These are phyloP conservation scores for Melanargia galathea DNA, from an alignment of 2,888 invertebrate genomes.

Conservation along the genomic window DNA sequence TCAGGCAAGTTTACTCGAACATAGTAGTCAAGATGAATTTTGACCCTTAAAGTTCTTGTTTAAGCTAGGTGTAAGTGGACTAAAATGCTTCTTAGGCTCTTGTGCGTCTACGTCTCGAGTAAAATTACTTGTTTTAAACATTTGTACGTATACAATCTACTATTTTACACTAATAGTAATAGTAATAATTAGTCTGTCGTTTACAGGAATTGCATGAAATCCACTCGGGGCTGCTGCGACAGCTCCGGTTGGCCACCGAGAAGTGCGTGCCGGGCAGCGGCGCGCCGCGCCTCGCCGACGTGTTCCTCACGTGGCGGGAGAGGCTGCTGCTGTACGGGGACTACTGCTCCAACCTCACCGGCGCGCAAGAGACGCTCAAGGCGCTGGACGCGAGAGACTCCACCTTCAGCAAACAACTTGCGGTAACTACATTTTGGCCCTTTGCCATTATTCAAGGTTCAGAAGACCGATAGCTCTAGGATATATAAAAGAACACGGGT, in stretches of 20 bases:
- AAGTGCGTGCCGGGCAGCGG: slow-evolving; percentile 79
- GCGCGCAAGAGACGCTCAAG: slow-evolving; percentile 93
- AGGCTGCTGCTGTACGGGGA: slow-evolving; percentile 96
- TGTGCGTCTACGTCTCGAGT: no score
- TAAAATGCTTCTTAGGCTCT: no score
- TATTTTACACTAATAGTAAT: no score
- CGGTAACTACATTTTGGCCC: not conserved
- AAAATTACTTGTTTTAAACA: no score
- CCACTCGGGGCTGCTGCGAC: slow-evolving; percentile 91
- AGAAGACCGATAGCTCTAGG: not conserved
- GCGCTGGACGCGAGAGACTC: slow-evolving; percentile 86
- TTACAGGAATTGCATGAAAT: slow-evolving; percentile 91
- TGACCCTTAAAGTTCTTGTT: no score
- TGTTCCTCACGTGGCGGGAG: slow-evolving; percentile 95
- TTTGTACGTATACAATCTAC: no score
- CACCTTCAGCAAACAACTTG: slow-evolving; percentile 84
- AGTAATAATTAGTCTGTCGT: no score
- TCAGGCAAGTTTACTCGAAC: no score
- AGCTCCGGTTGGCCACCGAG: slow-evolving; percentile 88
- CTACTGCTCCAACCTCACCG: slow-evolving; percentile 96
- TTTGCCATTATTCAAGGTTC: not conserved
- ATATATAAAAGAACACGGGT: no score
- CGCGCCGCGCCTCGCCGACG: slow-evolving; percentile 85
- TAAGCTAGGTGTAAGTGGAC: no score
- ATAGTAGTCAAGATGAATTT: no score